Conservation (phyloP, 2,113 vertebrate species). For the Planiliza haematocheilus region DNA sequence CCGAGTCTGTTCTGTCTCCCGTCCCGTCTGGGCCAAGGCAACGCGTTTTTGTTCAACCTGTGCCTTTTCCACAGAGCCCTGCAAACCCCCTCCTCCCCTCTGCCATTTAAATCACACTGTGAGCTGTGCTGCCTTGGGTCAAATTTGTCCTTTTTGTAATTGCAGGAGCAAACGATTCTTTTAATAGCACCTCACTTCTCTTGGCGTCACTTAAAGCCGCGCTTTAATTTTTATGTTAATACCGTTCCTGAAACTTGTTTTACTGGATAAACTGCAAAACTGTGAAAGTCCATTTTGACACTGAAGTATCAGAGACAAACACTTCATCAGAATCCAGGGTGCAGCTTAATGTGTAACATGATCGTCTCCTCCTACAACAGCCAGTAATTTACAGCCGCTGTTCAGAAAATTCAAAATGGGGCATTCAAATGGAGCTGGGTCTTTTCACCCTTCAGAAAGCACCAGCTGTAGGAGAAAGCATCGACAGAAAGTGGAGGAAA, state of each 20-base stretch:
- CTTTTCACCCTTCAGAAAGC: constrained; percentile 68
- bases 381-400: constrained; percentile 51
- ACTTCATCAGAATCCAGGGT: background rate
- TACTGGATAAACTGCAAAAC: background rate
- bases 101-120: constrained; percentile 46
- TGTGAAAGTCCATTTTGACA: background rate
- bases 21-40: constrained; percentile 1
- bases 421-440: constrained; percentile 53
- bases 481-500: constrained; percentile 61
- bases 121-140: constrained; percentile 44
- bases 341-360: constrained; percentile 14
- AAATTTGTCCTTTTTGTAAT: constrained; percentile 61
- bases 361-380: constrained; percentile 8
- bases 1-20: background rate
- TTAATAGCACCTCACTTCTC: constrained; percentile 24
- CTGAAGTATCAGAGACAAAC: rapidly evolving
- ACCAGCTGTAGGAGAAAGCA: constrained; percentile 66
- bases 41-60: constrained; percentile 56
- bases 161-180: constrained; percentile 45
- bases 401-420: constrained; percentile 47
- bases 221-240: background rate
- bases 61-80: constrained; percentile 57
- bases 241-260: background rate
- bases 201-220: background rate
- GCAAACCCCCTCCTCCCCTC: constrained; percentile 25